Conservation (phyloP, 92 coral and sea anemone species). For the Porites evermanni region DNA sequence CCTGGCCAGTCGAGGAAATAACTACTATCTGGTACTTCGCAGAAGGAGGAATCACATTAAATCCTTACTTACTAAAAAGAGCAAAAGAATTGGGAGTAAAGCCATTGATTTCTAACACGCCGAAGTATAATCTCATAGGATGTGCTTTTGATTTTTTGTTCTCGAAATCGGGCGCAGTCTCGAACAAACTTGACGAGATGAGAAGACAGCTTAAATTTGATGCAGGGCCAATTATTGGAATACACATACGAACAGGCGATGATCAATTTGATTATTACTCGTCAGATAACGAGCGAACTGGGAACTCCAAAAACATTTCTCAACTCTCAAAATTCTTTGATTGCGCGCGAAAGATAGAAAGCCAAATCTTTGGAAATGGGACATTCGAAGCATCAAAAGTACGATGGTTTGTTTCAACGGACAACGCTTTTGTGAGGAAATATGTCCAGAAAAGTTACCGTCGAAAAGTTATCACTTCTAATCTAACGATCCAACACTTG, state of each 20-base stretch:
- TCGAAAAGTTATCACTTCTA: slow-evolving; percentile 72
- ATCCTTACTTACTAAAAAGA: slow-evolving; percentile 72
- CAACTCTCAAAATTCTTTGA: slow-evolving; percentile 60
- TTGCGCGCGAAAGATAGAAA: slow-evolving; percentile 80
- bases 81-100: slow-evolving; percentile 70
- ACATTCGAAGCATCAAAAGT: slow-evolving; percentile 21
- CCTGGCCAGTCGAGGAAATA: slow-evolving; percentile 69
- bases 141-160: slow-evolving; percentile 92
- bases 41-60: slow-evolving; percentile 70
- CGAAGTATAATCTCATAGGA: slow-evolving; percentile 73
- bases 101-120: slow-evolving; percentile 66
- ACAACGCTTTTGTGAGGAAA: slow-evolving; percentile 66
- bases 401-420: slow-evolving; percentile 91
- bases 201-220: slow-evolving; percentile 37
- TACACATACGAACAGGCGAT: slow-evolving; percentile 91
- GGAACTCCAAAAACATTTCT: slow-evolving; percentile 47
- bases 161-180: slow-evolving; percentile 68
- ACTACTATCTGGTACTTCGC: slow-evolving; percentile 92
- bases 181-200: slow-evolving; percentile 53
- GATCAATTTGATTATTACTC: slow-evolving; percentile 73
- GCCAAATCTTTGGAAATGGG: slow-evolving; percentile 30
- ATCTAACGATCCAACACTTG: slow-evolving; percentile 75
- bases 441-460: slow-evolving; percentile 69
- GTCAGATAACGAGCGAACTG: slow-evolving; percentile 55
- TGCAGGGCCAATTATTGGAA: slow-evolving; percentile 69